phyloP scores from a whole-genome alignment of 2,113 vertebrate genomes.

The human region GRCh38 chr11:11039501-11040000 shows the following conservation, averaged over 20 bases:
- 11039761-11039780: not conserved
- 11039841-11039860: not conserved
- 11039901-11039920: not conserved
- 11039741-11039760: not conserved
- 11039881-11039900: not conserved
- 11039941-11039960: not conserved
- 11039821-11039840: not conserved
- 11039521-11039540: not conserved
- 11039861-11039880: not conserved
- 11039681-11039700: not conserved
- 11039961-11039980: not conserved
- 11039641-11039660: conserved; percentile 3
- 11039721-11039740: conserved; percentile 16
- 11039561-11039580: not conserved
- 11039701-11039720: conserved; percentile 60
- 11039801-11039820: not conserved
- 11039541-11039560: not conserved
- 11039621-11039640: not conserved
- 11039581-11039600: not conserved
- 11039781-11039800: not conserved
- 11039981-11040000: not conserved
- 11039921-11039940: not conserved
- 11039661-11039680: conserved; percentile 23
- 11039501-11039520: not conserved
- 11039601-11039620: not conserved